Evolutionary conservation across 2,888 invertebrate species (phyloP), one percentile per base, ranked within the genome.

Genomic region (Nymphalis c-album): DNA sequence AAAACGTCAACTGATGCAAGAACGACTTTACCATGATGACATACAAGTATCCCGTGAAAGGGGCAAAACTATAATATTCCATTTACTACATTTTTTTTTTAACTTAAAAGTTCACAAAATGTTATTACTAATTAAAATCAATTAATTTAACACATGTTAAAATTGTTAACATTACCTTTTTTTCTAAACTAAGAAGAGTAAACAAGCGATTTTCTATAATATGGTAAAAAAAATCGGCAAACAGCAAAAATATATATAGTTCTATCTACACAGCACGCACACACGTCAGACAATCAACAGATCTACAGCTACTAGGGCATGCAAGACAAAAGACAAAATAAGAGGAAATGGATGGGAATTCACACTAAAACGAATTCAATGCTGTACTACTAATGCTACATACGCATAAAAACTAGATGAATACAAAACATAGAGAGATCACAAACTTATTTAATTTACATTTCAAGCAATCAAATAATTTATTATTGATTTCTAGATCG

Each of bases 1-100:
- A 77, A 79, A 74, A 77, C 67, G 70, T 63, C 67, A 35, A 17
- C 7, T 22, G 4, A 67, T 62, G 63, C 59, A 69, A 62, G 64
- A 61, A 53, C 46, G 8, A 55, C 55, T 53, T 60, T 55, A 7
- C n/a, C 13, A 4, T 16, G 40, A 31, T 13, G 7, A 18, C 26
- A 51, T 58, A 57, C 45, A 61, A 46, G 46, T 18, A 18, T 13
- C 26, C 45, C 58, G 26, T 58, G 45, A 22, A 18, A 55, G 22
- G 57, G 48, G 61, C 10, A 47, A 47, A n/a, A 17, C 26, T 17
- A 47, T 17, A 13, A 13, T 4, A 40, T 40, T 13, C 10, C 3
- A 40, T 40, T 40, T 10, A 40, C 13, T n/a, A n/a, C n/a, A n/a
- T n/a, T n/a, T n/a, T n/a, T n/a, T n/a, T 31, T 20, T 18, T 50